phyloP scores from a whole-genome alignment of 2,797 vertebrate species.

The Lagocephalus sceleratus region DNA sequence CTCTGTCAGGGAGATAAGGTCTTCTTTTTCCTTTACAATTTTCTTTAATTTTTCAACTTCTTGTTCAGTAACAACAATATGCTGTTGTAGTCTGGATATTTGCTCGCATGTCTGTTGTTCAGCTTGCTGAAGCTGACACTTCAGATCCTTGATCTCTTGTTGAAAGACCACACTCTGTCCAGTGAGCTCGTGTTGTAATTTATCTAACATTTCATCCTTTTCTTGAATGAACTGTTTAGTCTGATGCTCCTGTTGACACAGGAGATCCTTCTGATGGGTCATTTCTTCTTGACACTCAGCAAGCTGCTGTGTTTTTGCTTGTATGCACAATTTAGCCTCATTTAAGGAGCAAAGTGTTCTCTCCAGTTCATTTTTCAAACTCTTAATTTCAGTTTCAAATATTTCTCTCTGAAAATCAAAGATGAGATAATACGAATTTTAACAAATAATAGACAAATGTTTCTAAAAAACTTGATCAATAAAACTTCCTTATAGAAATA shows the following conservation, averaged over 20 bases:
- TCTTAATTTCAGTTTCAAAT: slow-evolving; percentile 47
- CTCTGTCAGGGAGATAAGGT: slow-evolving; percentile 32
- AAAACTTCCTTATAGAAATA: not conserved
- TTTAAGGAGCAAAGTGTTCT: slow-evolving; percentile 60
- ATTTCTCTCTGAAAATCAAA: slow-evolving; percentile 48
- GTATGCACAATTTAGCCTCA: slow-evolving; percentile 70
- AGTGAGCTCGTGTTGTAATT: slow-evolving; percentile 37
- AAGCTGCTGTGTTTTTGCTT: slow-evolving; percentile 59
- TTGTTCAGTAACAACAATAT: slow-evolving; percentile 44
- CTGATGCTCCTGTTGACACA: slow-evolving; percentile 49
- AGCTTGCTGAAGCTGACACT: slow-evolving; percentile 43
- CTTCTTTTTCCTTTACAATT: slow-evolving; percentile 41
- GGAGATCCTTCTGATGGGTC: slow-evolving; percentile 53
- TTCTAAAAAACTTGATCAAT: not conserved
- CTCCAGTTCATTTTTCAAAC: slow-evolving; percentile 67
- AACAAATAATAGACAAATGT: no score
- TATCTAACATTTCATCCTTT: slow-evolving; percentile 40
- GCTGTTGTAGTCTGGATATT: slow-evolving; percentile 35
- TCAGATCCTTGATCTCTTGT: slow-evolving; percentile 47
- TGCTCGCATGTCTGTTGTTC: slow-evolving; percentile 50
- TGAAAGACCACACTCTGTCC: slow-evolving; percentile 45
- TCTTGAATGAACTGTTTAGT: slow-evolving; percentile 33
- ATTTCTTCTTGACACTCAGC: slow-evolving; percentile 54
- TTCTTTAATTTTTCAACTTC: slow-evolving; percentile 55
- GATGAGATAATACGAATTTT: not conserved